Evolutionary conservation across 2,113 vertebrate species (phyloP).

Genomic region (Cairina moschata): DNA sequence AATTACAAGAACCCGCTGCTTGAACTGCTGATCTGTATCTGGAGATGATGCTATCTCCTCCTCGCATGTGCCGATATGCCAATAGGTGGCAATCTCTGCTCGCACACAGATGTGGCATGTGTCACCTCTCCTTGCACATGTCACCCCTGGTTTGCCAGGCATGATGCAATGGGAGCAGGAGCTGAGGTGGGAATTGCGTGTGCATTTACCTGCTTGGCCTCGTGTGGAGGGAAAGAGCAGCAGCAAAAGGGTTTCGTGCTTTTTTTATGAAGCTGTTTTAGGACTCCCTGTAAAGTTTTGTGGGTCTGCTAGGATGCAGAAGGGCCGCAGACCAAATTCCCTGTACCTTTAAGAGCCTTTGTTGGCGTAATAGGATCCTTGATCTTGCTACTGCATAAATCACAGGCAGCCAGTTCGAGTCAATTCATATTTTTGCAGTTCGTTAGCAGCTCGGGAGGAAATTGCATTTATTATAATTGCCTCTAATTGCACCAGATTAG

Average conservation of each 20-base stretch:
- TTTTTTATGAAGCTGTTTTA: accelerated
- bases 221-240: accelerated
- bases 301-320: background rate
- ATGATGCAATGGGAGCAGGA: background rate
- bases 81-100: slow-evolving; percentile 45
- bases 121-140: background rate
- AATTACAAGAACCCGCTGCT: background rate
- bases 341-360: slow-evolving; percentile 66
- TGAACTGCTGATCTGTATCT: background rate
- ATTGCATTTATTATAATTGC: slow-evolving; percentile 90
- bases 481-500: slow-evolving; percentile 88
- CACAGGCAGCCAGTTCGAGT: slow-evolving; percentile 77
- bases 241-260: accelerated
- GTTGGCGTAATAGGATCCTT: slow-evolving; percentile 56
- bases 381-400: slow-evolving; percentile 77
- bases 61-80: background rate
- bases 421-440: slow-evolving; percentile 86
- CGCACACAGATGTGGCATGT: accelerated
- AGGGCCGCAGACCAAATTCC: background rate
- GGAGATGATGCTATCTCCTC: background rate
- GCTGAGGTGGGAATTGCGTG: accelerated
- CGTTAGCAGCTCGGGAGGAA: slow-evolving; percentile 83
- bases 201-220: accelerated
- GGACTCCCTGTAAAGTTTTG: background rate
- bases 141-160: accelerated